phyloP scores from a whole-genome alignment of 2,797 vertebrate genomes.

The Trachops cirrhosus region DNA sequence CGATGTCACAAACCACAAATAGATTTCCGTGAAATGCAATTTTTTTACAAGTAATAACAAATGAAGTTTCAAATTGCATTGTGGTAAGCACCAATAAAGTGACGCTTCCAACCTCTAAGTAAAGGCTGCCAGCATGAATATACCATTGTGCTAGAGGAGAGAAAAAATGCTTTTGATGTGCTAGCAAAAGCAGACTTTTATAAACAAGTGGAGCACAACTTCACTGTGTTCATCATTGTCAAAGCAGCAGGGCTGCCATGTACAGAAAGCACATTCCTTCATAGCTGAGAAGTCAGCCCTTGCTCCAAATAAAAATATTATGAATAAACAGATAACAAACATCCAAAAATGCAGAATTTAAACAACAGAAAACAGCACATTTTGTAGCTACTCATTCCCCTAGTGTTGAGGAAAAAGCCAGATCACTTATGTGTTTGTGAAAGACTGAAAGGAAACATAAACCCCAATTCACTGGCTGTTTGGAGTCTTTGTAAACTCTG shows the following conservation, averaged over 20 bases:
- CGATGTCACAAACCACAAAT: constrained; percentile 58
- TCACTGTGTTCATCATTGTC: constrained; percentile 80
- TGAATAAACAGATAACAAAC: constrained; percentile 73
- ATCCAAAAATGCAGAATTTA: constrained; percentile 57
- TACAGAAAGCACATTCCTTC: constrained; percentile 62
- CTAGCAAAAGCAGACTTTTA: constrained; percentile 80
- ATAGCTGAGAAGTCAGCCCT: not conserved
- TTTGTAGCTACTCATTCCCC: constrained; percentile 78
- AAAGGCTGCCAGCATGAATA: constrained; percentile 82
- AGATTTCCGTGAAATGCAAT: constrained; percentile 68
- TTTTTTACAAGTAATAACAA: constrained; percentile 69
- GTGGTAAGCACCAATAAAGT: constrained; percentile 80
- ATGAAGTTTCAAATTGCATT: constrained; percentile 78
- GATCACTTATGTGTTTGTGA: constrained; percentile 83
- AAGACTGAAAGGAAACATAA: constrained; percentile 85
- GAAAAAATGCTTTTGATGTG: constrained; percentile 84
- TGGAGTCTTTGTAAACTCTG: constrained; percentile 84
- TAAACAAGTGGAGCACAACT: constrained; percentile 82
- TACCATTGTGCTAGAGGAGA: constrained; percentile 78
- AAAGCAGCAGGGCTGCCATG: constrained; percentile 65
- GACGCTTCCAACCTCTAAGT: constrained; percentile 81
- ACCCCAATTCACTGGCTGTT: constrained; percentile 84
- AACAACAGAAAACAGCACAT: constrained; percentile 17
- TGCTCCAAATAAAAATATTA: constrained; percentile 78
- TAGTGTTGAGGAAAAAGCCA: constrained; percentile 78